phyloP scores from a whole-genome alignment of 2,888 invertebrate species.

The Cecidostiba fungosa region DNA sequence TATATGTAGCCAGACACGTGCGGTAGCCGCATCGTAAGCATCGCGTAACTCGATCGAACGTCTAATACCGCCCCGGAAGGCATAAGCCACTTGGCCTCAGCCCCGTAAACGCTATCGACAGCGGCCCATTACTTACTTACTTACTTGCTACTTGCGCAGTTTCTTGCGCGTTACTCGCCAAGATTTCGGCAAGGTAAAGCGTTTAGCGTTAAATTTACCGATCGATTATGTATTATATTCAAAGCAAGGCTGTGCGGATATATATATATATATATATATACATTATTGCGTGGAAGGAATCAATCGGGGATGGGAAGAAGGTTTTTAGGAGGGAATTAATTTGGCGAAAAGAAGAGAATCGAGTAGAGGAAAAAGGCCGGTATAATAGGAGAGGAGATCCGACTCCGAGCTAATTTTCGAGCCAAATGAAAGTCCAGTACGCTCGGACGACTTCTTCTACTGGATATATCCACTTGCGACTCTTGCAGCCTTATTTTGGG shows the following conservation, averaged over 20 bases:
- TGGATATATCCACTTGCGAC: background rate
- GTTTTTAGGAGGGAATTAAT: background rate
- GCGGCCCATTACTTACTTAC: conserved; percentile 73
- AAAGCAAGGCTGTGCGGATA: background rate
- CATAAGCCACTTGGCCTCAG: conserved; percentile 70
- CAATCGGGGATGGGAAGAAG: background rate
- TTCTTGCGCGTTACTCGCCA: background rate
- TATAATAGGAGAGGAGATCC: background rate
- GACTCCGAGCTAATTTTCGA: conserved; percentile 56
- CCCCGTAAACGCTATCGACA: conserved; percentile 75
- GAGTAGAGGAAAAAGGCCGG: background rate
- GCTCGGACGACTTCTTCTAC: conserved; percentile 33
- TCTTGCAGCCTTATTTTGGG: conserved; percentile 51
- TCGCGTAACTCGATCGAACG: conserved; percentile 75
- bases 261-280: too few species aligned
- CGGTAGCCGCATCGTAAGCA: conserved; percentile 47
- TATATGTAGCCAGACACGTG: background rate
- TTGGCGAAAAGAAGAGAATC: background rate
- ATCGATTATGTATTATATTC: background rate
- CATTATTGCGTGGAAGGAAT: too few species aligned
- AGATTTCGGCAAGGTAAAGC: background rate
- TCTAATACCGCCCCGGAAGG: conserved; percentile 68
- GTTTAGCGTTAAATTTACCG: background rate
- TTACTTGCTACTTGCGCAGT: background rate
- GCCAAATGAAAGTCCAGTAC: conserved; percentile 57